These are phyloP conservation scores for Lethenteron camtschaticum DNA, from an alignment of 2,113 vertebrate species.

Conservation along the genomic window DNA sequence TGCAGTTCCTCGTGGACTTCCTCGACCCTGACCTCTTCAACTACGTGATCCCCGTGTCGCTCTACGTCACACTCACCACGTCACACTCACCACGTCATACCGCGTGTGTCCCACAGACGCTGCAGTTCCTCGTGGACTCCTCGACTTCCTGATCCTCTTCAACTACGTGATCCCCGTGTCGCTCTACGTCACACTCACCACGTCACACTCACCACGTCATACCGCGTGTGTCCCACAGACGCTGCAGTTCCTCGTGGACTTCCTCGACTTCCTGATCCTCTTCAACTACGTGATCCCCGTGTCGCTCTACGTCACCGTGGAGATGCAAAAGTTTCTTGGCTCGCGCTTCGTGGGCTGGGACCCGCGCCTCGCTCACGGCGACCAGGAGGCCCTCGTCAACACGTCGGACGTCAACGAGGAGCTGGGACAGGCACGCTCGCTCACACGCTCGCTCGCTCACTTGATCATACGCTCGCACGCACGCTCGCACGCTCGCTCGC, in stretches of 20 bases:
- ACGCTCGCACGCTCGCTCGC: too few relatives aligned
- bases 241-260: slow-evolving; percentile 36
- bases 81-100: too few relatives aligned
- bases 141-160: too few relatives aligned
- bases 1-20: too few relatives aligned
- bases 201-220: too few relatives aligned
- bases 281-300: slow-evolving; percentile 99
- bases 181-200: too few relatives aligned
- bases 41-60: too few relatives aligned
- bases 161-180: too few relatives aligned
- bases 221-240: too few relatives aligned
- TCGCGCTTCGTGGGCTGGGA: slow-evolving; percentile 98
- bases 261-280: slow-evolving; percentile 96
- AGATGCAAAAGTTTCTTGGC: slow-evolving; percentile 97
- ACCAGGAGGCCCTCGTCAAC: slow-evolving; percentile 90
- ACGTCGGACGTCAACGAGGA: slow-evolving; percentile 97
- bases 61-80: too few relatives aligned
- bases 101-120: too few relatives aligned
- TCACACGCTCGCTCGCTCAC: neutral
- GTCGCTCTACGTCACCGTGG: slow-evolving; percentile 97
- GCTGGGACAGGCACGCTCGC: slow-evolving; percentile 65
- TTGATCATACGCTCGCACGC: neutral
- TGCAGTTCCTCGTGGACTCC: slow-evolving; percentile 36
- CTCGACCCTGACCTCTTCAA: too few relatives aligned
- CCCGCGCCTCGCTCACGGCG: slow-evolving; percentile 83